phyloP scores from a whole-genome alignment of 30 jellyfish, hydroid and myxozoan species.

The Cassiopea xamachana region DNA sequence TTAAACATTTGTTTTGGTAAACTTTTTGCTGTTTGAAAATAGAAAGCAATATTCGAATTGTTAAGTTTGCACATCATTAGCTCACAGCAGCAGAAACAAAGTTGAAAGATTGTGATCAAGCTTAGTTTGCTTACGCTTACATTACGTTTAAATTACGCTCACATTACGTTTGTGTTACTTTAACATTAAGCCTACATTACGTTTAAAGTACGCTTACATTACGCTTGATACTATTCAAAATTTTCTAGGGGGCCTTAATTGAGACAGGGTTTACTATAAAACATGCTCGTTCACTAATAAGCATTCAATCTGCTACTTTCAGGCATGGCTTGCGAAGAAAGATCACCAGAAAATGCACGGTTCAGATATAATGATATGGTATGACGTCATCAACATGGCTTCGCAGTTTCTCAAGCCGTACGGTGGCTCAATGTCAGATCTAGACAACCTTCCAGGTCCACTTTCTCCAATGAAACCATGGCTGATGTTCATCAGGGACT shows the following conservation, averaged over 20 bases:
- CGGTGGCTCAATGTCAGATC: slow-evolving; percentile 37
- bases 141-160: not conserved
- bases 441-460: slow-evolving; percentile 20
- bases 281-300: not conserved
- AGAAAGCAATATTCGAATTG: too few relatives aligned
- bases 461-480: slow-evolving; percentile 57
- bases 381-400: slow-evolving; percentile 33
- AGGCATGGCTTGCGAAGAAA: slow-evolving; percentile 35
- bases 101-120: too few relatives aligned
- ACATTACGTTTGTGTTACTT: not conserved
- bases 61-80: too few relatives aligned
- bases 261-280: not conserved
- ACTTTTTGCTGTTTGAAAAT: too few relatives aligned
- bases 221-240: too few relatives aligned
- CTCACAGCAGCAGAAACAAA: too few relatives aligned
- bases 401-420: slow-evolving; percentile 6
- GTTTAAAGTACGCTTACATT: too few relatives aligned
- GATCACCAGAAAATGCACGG: slow-evolving; percentile 21
- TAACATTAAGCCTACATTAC: too few relatives aligned
- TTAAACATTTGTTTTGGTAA: too few relatives aligned
- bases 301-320: not conserved
- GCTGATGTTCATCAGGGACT: slow-evolving; percentile 29
- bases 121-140: too few relatives aligned
- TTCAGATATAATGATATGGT: slow-evolving; percentile 53
- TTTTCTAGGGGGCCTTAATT: too few relatives aligned